Percentiles rank a stretch among this genome's conserved stretches.
These are phyloP conservation scores for Caerostris extrusa DNA, from an alignment of 1,140 invertebrate genomes.

Conservation along the genomic window DNA sequence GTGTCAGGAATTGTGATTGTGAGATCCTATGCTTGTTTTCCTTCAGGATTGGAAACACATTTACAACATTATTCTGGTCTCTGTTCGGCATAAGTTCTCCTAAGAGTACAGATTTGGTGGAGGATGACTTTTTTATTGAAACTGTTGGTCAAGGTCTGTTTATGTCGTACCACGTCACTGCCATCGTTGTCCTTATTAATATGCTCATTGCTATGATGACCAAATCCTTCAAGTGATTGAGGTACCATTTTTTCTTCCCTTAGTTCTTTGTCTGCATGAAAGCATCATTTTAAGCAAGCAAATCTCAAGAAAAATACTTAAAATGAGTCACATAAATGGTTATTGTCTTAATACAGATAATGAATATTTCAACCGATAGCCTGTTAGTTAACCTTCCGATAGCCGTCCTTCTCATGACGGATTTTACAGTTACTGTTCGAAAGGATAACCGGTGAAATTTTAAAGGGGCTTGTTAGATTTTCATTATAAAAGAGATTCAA, in stretches of 20 bases:
- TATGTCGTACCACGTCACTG: constrained; percentile 92
- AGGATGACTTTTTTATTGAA: constrained; percentile 76
- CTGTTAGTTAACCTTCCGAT: too few species aligned
- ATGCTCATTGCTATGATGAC: constrained; percentile 96
- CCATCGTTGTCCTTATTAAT: constrained; percentile 92
- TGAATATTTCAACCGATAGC: too few species aligned
- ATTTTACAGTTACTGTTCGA: too few species aligned
- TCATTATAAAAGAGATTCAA: too few species aligned
- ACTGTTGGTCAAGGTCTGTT: constrained; percentile 84
- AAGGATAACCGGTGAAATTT: too few species aligned
- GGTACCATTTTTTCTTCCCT: constrained; percentile 80
- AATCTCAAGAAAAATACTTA: too few species aligned
- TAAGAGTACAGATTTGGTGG: constrained; percentile 80
- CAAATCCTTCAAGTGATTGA: constrained; percentile 92
- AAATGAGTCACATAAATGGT: too few species aligned
- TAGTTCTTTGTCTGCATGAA: constrained; percentile 11
- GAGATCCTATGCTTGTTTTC: constrained; percentile 4
- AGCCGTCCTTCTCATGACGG: too few species aligned
- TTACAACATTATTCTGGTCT: constrained; percentile 83
- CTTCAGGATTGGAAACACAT: constrained; percentile 82
- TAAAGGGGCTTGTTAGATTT: too few species aligned
- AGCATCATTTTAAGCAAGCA: not conserved
- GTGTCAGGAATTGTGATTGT: too few species aligned
- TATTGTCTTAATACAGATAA: too few species aligned
- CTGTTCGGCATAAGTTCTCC: constrained; percentile 83